These are phyloP conservation scores for Dendrolimus houi DNA, from an alignment of 2,888 invertebrate genomes.

Conservation along the genomic window DNA sequence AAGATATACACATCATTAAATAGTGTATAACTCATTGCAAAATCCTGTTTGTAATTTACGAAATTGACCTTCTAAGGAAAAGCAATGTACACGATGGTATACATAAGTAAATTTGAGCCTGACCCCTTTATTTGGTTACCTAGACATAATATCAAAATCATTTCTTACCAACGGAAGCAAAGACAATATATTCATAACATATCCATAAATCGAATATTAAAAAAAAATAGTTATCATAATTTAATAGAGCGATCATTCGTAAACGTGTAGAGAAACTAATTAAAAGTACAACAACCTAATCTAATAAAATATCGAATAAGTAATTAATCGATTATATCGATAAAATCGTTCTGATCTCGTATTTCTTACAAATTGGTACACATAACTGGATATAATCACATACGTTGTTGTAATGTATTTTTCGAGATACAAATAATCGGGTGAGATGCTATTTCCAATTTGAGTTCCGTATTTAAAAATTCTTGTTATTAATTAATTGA, in stretches of 20 bases:
- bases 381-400: slow-evolving; percentile 28
- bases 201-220: not conserved
- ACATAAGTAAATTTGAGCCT: no score
- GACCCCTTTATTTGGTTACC: no score
- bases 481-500: not conserved
- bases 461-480: slow-evolving; percentile 19
- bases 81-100: no score
- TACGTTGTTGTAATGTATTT: slow-evolving; percentile 20
- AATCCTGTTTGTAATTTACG: no score
- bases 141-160: no score
- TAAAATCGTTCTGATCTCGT: slow-evolving; percentile 20
- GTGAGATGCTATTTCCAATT: slow-evolving; percentile 6
- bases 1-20: no score
- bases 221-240: not conserved
- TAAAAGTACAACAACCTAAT: slow-evolving; percentile 28
- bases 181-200: not conserved
- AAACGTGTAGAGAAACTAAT: slow-evolving; percentile 17
- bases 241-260: slow-evolving; percentile 14
- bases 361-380: slow-evolving; percentile 45
- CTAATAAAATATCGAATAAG: slow-evolving; percentile 51
- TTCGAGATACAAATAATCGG: slow-evolving; percentile 14
- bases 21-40: no score
- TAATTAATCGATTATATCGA: slow-evolving; percentile 46
- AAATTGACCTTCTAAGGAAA: no score
- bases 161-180: not conserved